Percentiles rank a stretch among this genome's conserved stretches.
phyloP scores from a whole-genome alignment of 2,888 invertebrate genomes.

The Rhaphigaster nebulosa region DNA sequence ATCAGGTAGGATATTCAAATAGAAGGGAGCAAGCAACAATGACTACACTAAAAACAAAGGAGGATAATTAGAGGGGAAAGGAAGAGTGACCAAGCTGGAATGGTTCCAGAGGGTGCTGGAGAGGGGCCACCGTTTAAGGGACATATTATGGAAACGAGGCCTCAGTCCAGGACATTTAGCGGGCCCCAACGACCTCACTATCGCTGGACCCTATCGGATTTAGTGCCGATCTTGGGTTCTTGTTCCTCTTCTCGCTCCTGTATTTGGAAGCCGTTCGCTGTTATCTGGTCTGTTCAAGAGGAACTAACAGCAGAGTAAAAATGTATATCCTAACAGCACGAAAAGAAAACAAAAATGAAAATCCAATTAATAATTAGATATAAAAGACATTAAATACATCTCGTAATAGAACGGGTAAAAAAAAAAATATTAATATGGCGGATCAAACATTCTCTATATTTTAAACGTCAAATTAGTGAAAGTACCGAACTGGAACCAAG shows the following conservation, averaged over 20 bases:
- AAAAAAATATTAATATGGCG: neutral
- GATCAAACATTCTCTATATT: neutral
- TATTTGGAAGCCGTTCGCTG: neutral
- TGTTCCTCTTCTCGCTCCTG: neutral
- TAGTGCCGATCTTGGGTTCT: neutral
- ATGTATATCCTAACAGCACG: neutral
- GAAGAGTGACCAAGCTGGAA: conserved; percentile 10
- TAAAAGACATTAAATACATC: too few species aligned
- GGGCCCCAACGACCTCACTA: conserved; percentile 11
- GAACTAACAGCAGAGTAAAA: neutral
- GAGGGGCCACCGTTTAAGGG: conserved; percentile 23
- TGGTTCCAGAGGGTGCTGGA: conserved; percentile 12
- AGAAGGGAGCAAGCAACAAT: neutral
- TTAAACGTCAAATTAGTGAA: neutral
- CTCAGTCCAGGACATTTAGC: conserved; percentile 9
- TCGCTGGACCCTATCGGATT: conserved; percentile 42
- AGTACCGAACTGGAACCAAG: neutral
- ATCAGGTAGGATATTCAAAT: conserved; percentile 16
- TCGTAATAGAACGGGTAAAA: neutral
- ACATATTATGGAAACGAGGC: conserved; percentile 35
- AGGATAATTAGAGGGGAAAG: neutral
- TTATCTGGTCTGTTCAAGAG: neutral
- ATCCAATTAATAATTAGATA: neutral
- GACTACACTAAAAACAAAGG: conserved; percentile 39
- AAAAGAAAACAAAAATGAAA: neutral